A percentile compares a stretch with the other conserved stretches of the same genome.
Conservation (phyloP, 53 echinoderm and acorn worm species). For the Paracentrotus lividus region DNA sequence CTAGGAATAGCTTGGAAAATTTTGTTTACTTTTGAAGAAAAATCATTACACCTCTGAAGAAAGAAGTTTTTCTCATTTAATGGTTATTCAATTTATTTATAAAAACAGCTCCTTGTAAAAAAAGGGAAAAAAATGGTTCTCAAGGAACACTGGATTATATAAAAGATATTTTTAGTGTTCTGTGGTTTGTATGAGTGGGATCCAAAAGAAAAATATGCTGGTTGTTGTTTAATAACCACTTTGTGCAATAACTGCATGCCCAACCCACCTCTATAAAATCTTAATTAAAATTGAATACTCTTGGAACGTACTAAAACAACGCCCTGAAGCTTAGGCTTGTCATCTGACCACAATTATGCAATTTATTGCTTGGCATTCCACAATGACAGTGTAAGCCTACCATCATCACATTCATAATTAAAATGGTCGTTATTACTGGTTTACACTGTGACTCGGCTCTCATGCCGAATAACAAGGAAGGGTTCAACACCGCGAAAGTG, state of each 20-base stretch:
- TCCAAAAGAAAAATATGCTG: neutral
- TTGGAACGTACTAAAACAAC: neutral
- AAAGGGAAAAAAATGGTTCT: neutral
- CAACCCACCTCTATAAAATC: neutral
- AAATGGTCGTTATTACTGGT: neutral
- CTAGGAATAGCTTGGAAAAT: neutral
- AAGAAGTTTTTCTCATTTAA: neutral
- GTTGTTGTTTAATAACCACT: neutral
- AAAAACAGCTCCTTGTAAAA: neutral
- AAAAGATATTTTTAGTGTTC: neutral
- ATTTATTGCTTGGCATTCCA: slow-evolving; percentile 7
- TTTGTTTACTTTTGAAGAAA: neutral
- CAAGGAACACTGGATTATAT: neutral
- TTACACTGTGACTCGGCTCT: too few species aligned
- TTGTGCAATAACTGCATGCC: neutral
- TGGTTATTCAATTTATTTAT: neutral
- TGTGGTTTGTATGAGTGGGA: neutral
- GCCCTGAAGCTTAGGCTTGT: neutral
- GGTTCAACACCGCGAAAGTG: too few species aligned
- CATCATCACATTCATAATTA: slow-evolving; percentile 48
- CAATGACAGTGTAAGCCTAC: neutral
- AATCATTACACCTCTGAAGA: neutral
- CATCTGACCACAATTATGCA: neutral
- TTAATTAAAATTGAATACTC: neutral
- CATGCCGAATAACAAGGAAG: too few species aligned